Base-by-base conservation (phyloP, 2,888 invertebrate genomes). In the Rhorus exstirpatorius region DNA sequence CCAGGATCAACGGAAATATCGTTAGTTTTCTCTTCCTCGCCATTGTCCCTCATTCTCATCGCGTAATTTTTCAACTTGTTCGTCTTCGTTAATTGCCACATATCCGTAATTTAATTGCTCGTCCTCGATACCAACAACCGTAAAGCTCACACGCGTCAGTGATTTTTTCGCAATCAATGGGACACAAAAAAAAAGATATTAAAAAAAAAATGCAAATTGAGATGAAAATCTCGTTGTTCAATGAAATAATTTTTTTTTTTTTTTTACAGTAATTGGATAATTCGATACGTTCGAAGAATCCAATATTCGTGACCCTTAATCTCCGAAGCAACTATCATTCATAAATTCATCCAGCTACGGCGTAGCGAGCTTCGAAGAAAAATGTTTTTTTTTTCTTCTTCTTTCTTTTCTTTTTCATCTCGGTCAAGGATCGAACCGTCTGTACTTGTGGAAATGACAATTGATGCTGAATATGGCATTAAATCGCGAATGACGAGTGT, bases 51-150 rank as follows among this genome's bases (percentile, higher is more conserved):
- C 44, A 70, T 31, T 71, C 46, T 14, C 26, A 35, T 81, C 49
- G 12, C 55, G 68, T 38, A 68, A 6, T 82, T 82, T 75, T 67
- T 58, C 79, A 79, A 76, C 75, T 19, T 17, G n/a, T 46, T 7
- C 24, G 14, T 26, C 67, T 21, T 41, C 21, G 49, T 44, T 53
- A 44, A 51, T 65, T 51, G 14, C 49, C 49, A 10, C 26, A 75
- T 71, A 65, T 79, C 78, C 79, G 82, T 76, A 79, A 79, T 79
- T 82, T 67, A 82, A 82, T 82, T 78, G 76, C 75, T 60, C 65
- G 82, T 82, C 75, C 82, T 60, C 75, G 79, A 67, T 82, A 75
- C 44, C 41, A 58, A 71, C 63, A 12, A 65, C 75, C 79, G 82
- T 70, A 38, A 71, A 82, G 74, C 49, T 49, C 26, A 14, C 14